Evolutionary conservation across 2,797 vertebrate genomes (phyloP).

Genomic region (Anguilla megastoma): DNA sequence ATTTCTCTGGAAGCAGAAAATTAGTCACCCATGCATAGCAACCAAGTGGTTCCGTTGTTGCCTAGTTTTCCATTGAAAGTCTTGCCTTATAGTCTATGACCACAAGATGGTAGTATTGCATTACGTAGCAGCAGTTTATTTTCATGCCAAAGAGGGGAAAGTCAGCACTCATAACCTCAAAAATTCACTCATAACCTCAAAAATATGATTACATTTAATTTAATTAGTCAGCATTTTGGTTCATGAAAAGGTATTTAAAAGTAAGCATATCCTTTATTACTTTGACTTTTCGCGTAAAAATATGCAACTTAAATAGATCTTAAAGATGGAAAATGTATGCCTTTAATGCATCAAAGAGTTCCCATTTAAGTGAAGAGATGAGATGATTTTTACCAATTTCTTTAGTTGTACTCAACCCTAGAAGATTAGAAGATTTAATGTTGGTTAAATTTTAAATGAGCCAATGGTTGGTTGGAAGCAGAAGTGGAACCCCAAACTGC

Average conservation of each 20-base stretch:
- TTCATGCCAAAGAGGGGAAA: not conserved
- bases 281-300: not conserved
- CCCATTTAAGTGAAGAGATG: not conserved
- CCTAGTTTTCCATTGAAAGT: not conserved
- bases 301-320: not conserved
- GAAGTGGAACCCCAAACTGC: not conserved
- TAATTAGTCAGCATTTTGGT: conserved; percentile 21
- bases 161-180: not conserved
- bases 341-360: not conserved
- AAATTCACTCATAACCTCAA: not conserved
- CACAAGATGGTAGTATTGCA: conserved; percentile 29
- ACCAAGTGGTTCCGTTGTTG: too few relatives aligned
- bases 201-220: conserved; percentile 34
- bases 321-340: not conserved
- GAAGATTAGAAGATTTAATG: not conserved
- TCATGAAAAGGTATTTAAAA: conserved; percentile 3
- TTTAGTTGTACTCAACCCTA: not conserved
- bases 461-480: not conserved
- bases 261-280: not conserved
- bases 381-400: not conserved
- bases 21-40: too few relatives aligned
- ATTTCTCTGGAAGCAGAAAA: too few relatives aligned
- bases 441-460: not conserved
- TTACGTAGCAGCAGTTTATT: not conserved
- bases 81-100: conserved; percentile 3